Evolutionary conservation across 2,888 invertebrate genomes (phyloP), one percentile per base, ranked within the genome.

Genomic region (Elysia crispata): DNA sequence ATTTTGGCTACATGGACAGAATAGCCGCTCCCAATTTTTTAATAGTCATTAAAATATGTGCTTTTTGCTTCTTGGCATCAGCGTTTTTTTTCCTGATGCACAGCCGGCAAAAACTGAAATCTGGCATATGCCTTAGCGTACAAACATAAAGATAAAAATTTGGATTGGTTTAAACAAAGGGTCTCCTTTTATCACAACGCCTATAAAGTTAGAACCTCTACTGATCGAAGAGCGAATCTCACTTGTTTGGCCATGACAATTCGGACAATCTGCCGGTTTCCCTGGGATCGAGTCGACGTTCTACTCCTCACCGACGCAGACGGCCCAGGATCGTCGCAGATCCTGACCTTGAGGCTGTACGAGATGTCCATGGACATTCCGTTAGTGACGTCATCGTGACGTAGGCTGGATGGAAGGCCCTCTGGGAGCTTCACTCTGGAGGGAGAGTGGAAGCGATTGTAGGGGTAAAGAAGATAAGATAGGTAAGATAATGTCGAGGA

Each of bases 251-350:
- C 83, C 74, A 89, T 74, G 31, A 91, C 83, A 20, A 90, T 87
- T 78, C 86, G 86, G 25, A 88, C 86, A 6, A 41, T 11, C 41
- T 41, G 41, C 41, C 41, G 3, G 5, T 11, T 11, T 3, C 41
- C 11, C 5, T 41, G 41, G 5, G 41, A 41, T 3, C 41, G 41
- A 3, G 41, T 41, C 5, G 41, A 41, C 41, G 41, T 15, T 60
- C 83, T 86, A 28, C 86, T 75, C n/a, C 84, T 41, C 13, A 84
- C 84, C 1, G 83, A 78, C 5, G 41, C 41, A 3, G 41, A 0
- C 85, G 77, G 6, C 83, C 81, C 6, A 85, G 84, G 13, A 67
- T 87, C 87, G 79, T 89, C 90, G 87, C 89, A 91, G 23, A 91
- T 83, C 67, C 89, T 75, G 0, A 89, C 89, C 81, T 76, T 50